Conservation (phyloP, 2,888 invertebrate species). For the Lissonota sp. region DNA sequence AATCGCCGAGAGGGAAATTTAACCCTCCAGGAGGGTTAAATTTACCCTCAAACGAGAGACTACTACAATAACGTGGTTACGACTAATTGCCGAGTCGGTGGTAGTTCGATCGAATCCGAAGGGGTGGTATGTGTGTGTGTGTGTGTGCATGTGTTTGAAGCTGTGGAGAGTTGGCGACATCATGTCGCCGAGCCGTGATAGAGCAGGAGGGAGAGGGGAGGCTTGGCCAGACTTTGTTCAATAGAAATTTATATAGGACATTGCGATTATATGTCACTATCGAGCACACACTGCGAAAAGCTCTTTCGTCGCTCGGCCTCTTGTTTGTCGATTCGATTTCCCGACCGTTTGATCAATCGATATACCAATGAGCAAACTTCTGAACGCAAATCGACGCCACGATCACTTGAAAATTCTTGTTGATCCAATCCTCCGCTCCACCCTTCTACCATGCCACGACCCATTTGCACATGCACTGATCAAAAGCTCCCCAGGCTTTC, state of each 20-base stretch:
- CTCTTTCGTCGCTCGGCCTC: slow-evolving; percentile 35
- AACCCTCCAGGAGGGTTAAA: slow-evolving; percentile 21
- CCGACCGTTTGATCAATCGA: slow-evolving; percentile 46
- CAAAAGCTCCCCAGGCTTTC: not conserved
- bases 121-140: not conserved
- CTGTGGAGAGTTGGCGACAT: slow-evolving; percentile 46
- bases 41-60: slow-evolving; percentile 27
- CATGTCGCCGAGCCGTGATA: slow-evolving; percentile 28
- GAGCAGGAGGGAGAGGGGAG: not conserved
- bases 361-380: slow-evolving; percentile 15
- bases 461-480: not conserved
- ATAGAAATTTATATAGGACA: not conserved
- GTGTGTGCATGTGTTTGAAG: slow-evolving; percentile 12
- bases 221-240: slow-evolving; percentile 10
- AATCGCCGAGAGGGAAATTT: not conserved
- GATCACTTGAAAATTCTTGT: slow-evolving; percentile 22
- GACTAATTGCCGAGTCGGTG: slow-evolving; percentile 57
- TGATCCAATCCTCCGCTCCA: slow-evolving; percentile 18
- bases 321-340: slow-evolving; percentile 59
- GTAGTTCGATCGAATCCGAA: slow-evolving; percentile 14
- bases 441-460: slow-evolving; percentile 11
- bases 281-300: slow-evolving; percentile 48
- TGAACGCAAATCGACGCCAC: not conserved
- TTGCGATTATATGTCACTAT: slow-evolving; percentile 39
- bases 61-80: slow-evolving; percentile 61